Conservation (phyloP, 2,888 invertebrate species). For the Sphaerolaimus hirsutus region DNA sequence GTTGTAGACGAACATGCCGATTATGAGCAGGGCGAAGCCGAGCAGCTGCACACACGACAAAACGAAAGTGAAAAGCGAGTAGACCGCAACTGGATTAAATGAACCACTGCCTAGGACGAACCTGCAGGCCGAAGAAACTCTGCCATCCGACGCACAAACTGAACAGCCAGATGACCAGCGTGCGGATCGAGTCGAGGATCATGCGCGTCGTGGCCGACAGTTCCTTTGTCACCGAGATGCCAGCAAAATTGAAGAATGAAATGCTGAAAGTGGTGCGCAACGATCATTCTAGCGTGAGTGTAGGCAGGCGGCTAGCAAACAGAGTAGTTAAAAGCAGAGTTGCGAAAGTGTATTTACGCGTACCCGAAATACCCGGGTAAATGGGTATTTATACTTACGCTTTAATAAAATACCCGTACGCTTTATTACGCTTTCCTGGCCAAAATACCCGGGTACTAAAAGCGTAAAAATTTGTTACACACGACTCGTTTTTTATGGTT, state of each 20-base stretch:
- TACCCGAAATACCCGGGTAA: no score
- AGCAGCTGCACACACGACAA: constrained; percentile 25
- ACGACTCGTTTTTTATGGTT: no score
- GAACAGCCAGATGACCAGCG: constrained; percentile 65
- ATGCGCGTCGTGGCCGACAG: constrained; percentile 70
- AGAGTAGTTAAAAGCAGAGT: background rate
- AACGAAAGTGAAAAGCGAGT: constrained; percentile 3
- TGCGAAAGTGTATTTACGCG: no score
- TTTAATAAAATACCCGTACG: no score
- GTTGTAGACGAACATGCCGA: constrained; percentile 55
- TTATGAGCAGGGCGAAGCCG: constrained; percentile 49
- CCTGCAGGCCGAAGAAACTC: constrained; percentile 32
- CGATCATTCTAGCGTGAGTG: no score
- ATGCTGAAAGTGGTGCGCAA: constrained; percentile 47
- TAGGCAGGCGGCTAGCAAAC: background rate
- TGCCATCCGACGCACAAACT: constrained; percentile 54
- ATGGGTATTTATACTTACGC: no score
- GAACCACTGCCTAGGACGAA: background rate
- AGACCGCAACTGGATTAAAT: no score
- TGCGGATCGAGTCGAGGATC: constrained; percentile 65
- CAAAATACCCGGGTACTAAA: no score
- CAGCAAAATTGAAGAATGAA: constrained; percentile 74
- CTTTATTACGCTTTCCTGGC: no score
- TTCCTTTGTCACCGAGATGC: constrained; percentile 71
- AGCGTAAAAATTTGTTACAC: no score